Evolutionary conservation across 2,797 vertebrate species (phyloP).

Genomic region (Bovichtus variegatus): DNA sequence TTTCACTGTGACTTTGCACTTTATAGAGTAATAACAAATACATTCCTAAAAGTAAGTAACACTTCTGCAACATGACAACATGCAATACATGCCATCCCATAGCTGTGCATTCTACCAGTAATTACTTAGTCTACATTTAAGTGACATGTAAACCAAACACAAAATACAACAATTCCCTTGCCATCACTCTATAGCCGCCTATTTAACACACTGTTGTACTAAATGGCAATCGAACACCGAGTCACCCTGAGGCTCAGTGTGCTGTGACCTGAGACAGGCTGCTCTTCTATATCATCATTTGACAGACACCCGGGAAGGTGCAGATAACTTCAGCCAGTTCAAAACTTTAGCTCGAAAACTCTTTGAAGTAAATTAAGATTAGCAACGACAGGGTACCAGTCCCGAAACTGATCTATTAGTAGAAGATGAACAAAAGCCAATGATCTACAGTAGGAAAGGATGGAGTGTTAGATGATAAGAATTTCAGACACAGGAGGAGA

Average conservation of each 20-base stretch:
- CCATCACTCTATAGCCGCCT: constrained; percentile 4
- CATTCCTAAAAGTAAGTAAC: not conserved
- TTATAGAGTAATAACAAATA: not conserved
- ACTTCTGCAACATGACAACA: not conserved
- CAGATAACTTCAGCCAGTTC: constrained; percentile 41
- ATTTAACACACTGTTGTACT: constrained; percentile 16
- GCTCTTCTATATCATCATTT: constrained; percentile 35
- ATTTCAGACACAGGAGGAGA: constrained; percentile 34
- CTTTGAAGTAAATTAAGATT: constrained; percentile 51
- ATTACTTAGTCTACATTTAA: not conserved
- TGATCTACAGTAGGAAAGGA: constrained; percentile 36
- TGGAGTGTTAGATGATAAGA: constrained; percentile 24
- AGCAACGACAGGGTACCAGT: constrained; percentile 16
- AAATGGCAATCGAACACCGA: constrained; percentile 26
- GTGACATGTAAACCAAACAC: not conserved
- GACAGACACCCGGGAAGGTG: constrained; percentile 35
- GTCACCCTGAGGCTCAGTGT: constrained; percentile 13
- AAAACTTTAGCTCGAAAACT: constrained; percentile 36
- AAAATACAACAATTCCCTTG: not conserved
- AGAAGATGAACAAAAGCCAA: constrained; percentile 41
- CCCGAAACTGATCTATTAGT: constrained; percentile 43
- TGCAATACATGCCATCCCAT: not conserved
- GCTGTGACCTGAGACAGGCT: constrained; percentile 21
- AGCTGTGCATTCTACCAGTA: not conserved
- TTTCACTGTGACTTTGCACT: not conserved